A percentile compares a stretch with the other conserved stretches of the same genome.
phyloP scores from a whole-genome alignment of 2,113 vertebrate genomes.

The Myotis brandtii region DNA sequence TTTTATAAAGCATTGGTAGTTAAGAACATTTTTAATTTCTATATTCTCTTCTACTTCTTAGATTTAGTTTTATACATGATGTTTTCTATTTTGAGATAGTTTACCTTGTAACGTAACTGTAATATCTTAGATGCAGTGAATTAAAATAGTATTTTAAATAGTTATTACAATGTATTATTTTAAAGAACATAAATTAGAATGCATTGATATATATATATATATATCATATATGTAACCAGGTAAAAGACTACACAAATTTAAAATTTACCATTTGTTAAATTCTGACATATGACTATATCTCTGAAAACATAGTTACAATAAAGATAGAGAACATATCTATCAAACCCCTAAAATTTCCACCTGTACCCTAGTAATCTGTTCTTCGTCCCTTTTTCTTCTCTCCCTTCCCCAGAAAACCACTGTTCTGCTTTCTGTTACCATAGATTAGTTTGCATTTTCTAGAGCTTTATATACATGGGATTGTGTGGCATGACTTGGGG shows the following conservation, averaged over 20 bases:
- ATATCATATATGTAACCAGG: neutral
- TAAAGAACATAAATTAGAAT: neutral
- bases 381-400: neutral
- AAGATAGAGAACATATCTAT: neutral
- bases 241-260: neutral
- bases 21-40: constrained; percentile 41
- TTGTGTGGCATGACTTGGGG: neutral
- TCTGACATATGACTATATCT: neutral
- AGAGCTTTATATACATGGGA: neutral
- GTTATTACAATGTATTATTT: neutral
- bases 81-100: constrained; percentile 12
- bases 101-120: neutral
- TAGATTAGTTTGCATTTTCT: neutral
- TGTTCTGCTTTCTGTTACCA: neutral
- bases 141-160: constrained; percentile 4
- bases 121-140: neutral
- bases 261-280: neutral
- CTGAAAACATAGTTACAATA: neutral
- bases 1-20: neutral
- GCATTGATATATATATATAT: neutral
- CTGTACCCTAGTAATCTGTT: neutral
- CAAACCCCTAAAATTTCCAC: neutral
- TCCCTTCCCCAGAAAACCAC: neutral
- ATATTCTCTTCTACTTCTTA: neutral
- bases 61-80: neutral